Evolutionary conservation across 2,113 vertebrate genomes (phyloP).

Genomic region (Mus spicilegus): DNA sequence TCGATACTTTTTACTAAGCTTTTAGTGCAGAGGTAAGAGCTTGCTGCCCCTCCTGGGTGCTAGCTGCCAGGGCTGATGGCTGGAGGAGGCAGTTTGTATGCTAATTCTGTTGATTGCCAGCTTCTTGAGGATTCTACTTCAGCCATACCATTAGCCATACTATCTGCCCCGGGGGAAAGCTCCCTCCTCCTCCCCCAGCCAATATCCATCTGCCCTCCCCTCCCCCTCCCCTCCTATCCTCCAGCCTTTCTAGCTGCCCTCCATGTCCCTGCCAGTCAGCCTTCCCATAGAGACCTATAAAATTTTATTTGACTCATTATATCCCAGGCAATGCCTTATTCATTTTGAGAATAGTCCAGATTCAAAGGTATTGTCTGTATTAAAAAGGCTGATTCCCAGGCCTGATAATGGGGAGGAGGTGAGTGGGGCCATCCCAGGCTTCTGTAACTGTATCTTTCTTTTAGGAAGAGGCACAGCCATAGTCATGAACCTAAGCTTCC

Average conservation of each 20-base stretch:
- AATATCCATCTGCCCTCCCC: background rate
- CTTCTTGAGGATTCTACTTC: constrained; percentile 51
- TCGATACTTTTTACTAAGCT: constrained; percentile 23
- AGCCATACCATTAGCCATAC: constrained; percentile 51
- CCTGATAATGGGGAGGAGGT: background rate
- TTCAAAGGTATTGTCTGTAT: constrained; percentile 20
- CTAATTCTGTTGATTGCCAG: constrained; percentile 73
- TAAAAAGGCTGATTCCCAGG: background rate
- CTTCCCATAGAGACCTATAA: constrained; percentile 69
- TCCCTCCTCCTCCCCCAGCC: background rate
- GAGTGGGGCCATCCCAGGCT: background rate
- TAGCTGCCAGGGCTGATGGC: constrained; percentile 48
- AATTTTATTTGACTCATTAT: constrained; percentile 72
- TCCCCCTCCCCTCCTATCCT: background rate
- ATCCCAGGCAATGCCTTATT: constrained; percentile 56
- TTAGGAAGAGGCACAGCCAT: background rate
- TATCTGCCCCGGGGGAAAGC: constrained; percentile 59
- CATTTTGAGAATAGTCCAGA: constrained; percentile 49
- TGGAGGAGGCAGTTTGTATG: constrained; percentile 77
- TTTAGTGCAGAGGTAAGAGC: constrained; percentile 59
- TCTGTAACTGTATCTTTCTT: background rate
- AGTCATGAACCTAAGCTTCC: background rate
- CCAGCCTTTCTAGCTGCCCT: background rate
- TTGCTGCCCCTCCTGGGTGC: constrained; percentile 33
- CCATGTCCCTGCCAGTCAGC: no score